Evolutionary conservation across 2,113 vertebrate genomes (phyloP), one percentile per base, ranked within the genome.

Genomic region (Prionailurus viverrinus): DNA sequence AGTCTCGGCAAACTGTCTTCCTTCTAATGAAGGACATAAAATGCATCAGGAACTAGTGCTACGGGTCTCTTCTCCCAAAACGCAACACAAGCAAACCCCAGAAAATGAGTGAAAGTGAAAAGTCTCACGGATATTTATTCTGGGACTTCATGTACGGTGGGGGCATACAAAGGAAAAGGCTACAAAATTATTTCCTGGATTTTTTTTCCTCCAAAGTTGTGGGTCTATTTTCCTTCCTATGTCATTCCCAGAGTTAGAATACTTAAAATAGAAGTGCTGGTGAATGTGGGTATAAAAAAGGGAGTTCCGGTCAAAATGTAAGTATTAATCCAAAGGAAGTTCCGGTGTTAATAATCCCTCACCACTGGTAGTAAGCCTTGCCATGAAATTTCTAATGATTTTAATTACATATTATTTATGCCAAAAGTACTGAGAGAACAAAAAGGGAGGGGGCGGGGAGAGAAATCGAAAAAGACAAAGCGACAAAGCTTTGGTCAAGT

Each of bases 391-490:
- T 83, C 61, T 94, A 29, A 55, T 33, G 8, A 76, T 66, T 33
- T 58, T 78, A 21, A 36, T 94, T 85, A 69, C 14, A 51, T 41
- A 55, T 14, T 61, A 90, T 71, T 73, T 53, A 88, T 88, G 45
- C 53, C 84, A 94, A 95, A 95, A 85, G 33, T 39, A 79, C 36
- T 25, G 21, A 86, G 10, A 97, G 74, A 18, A 12, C 41, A 81
- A 78, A 71, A 48, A 16, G 21, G 19, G 5, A 7, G 27, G 4
- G 31, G 45, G 5, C 3, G 21, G 55, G 7, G 18, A 53, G 63
- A 97, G 85, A 16, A 88, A n/a, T 2, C 3, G 1, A 0, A 2
- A 39, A 39, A 90, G 68, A 18, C 29, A 29, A 19, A 36, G 21
- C 87, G 68, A 18, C 29, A 29, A 19, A 36, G 21, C 87, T 94